Evolutionary conservation across 2,113 vertebrate genomes (phyloP).

Genomic region (Clarias magur): DNA sequence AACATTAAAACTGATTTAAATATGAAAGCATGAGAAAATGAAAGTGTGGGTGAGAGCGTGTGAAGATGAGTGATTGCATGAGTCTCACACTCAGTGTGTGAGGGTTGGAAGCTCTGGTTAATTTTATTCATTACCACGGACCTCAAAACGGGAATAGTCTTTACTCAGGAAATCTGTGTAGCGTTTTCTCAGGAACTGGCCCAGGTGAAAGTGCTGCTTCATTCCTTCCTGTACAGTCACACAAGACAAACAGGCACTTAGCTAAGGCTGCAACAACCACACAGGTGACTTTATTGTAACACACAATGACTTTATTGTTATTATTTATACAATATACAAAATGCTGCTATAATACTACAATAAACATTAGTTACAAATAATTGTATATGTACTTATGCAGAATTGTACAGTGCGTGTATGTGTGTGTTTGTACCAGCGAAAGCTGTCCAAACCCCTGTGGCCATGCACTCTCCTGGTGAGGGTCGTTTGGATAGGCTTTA

Average conservation of each 20-base stretch:
- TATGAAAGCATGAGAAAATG: too few species aligned
- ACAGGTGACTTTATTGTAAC: not conserved
- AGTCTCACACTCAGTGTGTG: too few species aligned
- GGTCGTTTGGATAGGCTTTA: conserved; percentile 85
- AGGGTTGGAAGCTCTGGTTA: not conserved
- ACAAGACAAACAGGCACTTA: conserved; percentile 4
- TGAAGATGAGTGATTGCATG: too few species aligned
- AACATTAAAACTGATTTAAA: too few species aligned
- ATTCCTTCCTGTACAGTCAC: conserved; percentile 80
- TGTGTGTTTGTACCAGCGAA: conserved; percentile 76
- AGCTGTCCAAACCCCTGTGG: conserved; percentile 94
- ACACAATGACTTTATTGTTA: not conserved
- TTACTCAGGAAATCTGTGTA: conserved; percentile 82
- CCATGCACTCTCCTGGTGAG: conserved; percentile 84
- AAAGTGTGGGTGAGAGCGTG: too few species aligned
- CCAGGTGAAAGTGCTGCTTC: conserved; percentile 87
- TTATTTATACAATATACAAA: not conserved
- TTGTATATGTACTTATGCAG: not conserved
- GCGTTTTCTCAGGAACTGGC: conserved; percentile 80
- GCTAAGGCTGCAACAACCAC: not conserved
- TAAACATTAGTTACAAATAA: too few species aligned
- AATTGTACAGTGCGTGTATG: not conserved
- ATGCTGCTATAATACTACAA: not conserved
- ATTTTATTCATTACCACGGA: conserved; percentile 55
- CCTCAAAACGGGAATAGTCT: conserved; percentile 84